Evolutionary conservation across 2,797 vertebrate species (phyloP).

Genomic region (Poeciliopsis paucimaculata): DNA sequence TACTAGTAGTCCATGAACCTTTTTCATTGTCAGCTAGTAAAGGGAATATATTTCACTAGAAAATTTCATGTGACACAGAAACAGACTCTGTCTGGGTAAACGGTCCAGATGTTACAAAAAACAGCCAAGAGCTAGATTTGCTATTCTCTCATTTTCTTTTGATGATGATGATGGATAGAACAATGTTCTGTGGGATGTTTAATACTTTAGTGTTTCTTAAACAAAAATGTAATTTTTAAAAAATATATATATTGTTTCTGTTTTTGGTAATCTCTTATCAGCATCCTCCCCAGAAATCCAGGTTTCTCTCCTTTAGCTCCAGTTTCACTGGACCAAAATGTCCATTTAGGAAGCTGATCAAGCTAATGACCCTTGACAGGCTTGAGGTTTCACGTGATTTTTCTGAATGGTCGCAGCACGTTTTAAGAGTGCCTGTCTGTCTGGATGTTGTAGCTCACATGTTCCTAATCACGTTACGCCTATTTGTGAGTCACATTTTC

Average conservation of each 20-base stretch:
- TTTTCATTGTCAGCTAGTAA: neutral
- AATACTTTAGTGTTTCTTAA: neutral
- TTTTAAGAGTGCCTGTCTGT: slow-evolving; percentile 35
- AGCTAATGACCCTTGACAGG: slow-evolving; percentile 7
- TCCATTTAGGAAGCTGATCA: neutral
- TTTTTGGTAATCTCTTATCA: neutral
- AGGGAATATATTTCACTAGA: neutral
- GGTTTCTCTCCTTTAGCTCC: neutral
- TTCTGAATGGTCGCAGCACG: slow-evolving; percentile 37
- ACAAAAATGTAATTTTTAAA: neutral
- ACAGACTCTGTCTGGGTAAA: neutral
- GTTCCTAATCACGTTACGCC: slow-evolving; percentile 54
- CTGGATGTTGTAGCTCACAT: slow-evolving; percentile 57
- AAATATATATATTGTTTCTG: neutral
- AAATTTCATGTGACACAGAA: neutral
- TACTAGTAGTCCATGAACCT: neutral
- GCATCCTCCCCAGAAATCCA: neutral
- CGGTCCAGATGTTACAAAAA: neutral
- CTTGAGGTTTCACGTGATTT: slow-evolving; percentile 66
- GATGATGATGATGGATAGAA: neutral
- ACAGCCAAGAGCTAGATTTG: neutral
- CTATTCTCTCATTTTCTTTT: neutral
- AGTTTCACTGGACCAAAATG: neutral
- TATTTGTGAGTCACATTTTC: slow-evolving; percentile 53
- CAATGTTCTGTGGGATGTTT: neutral